Percentiles rank a stretch among this genome's conserved stretches.
Evolutionary conservation across 2,797 vertebrate species (phyloP).

Genomic region (Adelosebastes latens): DNA sequence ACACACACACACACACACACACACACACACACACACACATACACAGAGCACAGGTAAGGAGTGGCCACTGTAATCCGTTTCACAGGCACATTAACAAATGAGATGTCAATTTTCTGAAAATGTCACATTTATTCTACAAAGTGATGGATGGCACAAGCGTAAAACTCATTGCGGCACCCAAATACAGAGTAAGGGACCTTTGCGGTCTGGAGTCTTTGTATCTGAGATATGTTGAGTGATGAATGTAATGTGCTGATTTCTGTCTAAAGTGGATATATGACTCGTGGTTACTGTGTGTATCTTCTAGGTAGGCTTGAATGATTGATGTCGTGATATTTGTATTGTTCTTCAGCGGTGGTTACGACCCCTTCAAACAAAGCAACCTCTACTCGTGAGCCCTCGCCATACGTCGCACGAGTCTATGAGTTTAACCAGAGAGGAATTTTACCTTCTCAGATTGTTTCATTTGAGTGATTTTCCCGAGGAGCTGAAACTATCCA

Average conservation of each 20-base stretch:
- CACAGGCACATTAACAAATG: slow-evolving; percentile 46
- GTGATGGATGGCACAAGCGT: slow-evolving; percentile 38
- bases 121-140: slow-evolving; percentile 36
- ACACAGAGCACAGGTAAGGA: slow-evolving; percentile 13
- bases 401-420: neutral
- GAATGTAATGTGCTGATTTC: neutral
- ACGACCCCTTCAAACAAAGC: neutral
- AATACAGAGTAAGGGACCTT: neutral
- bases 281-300: neutral
- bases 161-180: neutral
- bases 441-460: neutral
- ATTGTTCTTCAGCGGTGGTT: neutral
- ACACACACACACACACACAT: slow-evolving; percentile 1
- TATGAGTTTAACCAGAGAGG: neutral
- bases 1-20: neutral
- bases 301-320: neutral
- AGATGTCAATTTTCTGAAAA: slow-evolving; percentile 35
- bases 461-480: neutral
- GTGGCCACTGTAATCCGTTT: slow-evolving; percentile 47
- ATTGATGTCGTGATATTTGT: neutral
- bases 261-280: neutral
- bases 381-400: too few species aligned
- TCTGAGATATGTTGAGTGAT: neutral
- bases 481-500: neutral
- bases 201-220: neutral